Evolutionary conservation across 2,113 vertebrate species (phyloP), one percentile per base, ranked within the genome.

Genomic region (Microcebus lehilahytsara): DNA sequence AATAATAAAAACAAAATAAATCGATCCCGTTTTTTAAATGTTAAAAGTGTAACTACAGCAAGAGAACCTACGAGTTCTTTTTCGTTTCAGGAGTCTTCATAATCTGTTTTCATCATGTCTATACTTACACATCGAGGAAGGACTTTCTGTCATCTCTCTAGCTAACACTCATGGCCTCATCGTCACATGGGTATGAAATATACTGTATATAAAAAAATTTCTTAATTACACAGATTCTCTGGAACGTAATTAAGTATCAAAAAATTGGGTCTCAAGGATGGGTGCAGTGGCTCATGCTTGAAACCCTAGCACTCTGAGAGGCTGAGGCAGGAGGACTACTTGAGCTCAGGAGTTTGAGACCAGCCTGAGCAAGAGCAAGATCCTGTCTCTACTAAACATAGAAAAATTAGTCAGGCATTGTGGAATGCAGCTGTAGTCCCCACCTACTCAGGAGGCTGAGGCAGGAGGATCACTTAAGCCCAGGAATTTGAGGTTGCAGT

Each of bases 71-170:
- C 12, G 60, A 0, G 13, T 7, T 14, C 12, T 4, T 58, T 9
- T 5, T 42, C 6, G 19, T 6, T 11, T 10, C 40, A 3, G 1
- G 9, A 2, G 58, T 53, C 46, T 56, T 32, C 25, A 4, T 1
- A 9, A 6, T 32, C 72, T 32, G n/a, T n/a, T 23, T 64, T 13
- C 3, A 14, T 27, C 4, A 4, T 13, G 62, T 27, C 2, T 16
- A 37, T 22, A 10, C 17, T 6, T 9, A 32, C 32, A 37, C 32
- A 22, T 53, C 0, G 8, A 64, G 81, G n/a, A 16, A 40, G 60
- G 42, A n/a, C 25, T 37, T n/a, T 40, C 69, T 7, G 14, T 27
- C 40, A 20, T 37, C n/a, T 32, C 86, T 42, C 86, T 51, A 13
- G 51, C 27, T 37, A 20, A 80, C 10, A 40, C n/a, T 42, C 10